These are phyloP conservation scores for Laterallus jamaicensis DNA, from an alignment of 2,113 vertebrate species.

Conservation along the genomic window DNA sequence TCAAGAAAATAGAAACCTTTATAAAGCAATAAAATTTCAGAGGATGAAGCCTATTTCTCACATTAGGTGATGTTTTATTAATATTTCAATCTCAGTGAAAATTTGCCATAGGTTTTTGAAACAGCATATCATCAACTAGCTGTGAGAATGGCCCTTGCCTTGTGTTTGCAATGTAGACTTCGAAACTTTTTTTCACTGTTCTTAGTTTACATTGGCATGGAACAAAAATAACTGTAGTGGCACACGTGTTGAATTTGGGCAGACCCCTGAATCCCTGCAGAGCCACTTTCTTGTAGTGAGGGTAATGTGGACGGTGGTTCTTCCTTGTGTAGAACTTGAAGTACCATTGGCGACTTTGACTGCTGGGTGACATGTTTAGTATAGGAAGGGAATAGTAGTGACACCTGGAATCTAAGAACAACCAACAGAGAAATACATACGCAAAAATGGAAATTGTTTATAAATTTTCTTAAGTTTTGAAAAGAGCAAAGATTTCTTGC, in stretches of 20 bases:
- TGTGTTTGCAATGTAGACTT: background rate
- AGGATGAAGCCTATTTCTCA: background rate
- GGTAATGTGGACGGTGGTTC: background rate
- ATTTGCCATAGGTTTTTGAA: background rate
- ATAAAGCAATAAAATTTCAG: background rate
- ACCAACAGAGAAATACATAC: background rate
- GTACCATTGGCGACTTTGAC: background rate
- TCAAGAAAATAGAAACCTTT: background rate
- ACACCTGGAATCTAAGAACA: background rate
- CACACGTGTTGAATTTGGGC: background rate
- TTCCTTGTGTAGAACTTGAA: background rate
- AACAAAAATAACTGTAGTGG: background rate
- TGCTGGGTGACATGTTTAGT: background rate
- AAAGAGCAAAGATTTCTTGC: background rate
- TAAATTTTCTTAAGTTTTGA: background rate
- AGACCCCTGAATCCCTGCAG: background rate
- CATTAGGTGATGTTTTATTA: background rate
- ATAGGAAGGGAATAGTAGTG: background rate
- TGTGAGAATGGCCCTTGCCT: background rate
- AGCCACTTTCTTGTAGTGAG: background rate
- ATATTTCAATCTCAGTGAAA: background rate
- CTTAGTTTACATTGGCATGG: background rate
- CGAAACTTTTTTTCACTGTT: background rate
- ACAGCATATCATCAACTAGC: background rate
- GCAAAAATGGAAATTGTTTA: background rate